Percentiles rank a stretch among this genome's conserved stretches.
These are phyloP conservation scores for Plebejus argus DNA, from an alignment of 2,888 invertebrate species.

Conservation along the genomic window DNA sequence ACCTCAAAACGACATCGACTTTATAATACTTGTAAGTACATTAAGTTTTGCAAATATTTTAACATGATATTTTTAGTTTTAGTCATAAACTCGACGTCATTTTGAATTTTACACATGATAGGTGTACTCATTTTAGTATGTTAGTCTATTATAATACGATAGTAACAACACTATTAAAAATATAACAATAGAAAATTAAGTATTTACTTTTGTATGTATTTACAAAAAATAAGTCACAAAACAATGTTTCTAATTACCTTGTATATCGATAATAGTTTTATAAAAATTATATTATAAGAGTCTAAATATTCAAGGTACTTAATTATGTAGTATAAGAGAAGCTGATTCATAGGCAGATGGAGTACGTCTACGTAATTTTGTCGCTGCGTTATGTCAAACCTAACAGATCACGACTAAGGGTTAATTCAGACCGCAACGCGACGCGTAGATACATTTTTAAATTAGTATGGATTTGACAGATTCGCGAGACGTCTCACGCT, in stretches of 20 bases:
- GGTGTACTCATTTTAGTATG: not conserved
- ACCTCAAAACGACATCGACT: not conserved
- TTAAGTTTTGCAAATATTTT: not conserved
- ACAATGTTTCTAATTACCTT: not conserved
- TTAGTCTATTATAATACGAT: not conserved
- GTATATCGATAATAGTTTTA: not conserved
- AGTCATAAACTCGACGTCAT: not conserved
- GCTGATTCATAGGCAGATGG: too few relatives aligned
- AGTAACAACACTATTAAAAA: not conserved
- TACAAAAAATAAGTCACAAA: not conserved
- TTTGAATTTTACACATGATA: not conserved
- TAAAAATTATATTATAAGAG: not conserved
- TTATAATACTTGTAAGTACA: not conserved
- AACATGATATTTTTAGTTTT: not conserved
- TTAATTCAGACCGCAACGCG: too few relatives aligned
- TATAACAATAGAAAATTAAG: not conserved
- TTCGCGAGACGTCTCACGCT: too few relatives aligned
- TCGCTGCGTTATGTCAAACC: too few relatives aligned
- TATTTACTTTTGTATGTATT: not conserved
- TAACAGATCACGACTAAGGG: too few relatives aligned
- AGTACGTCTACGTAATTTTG: too few relatives aligned
- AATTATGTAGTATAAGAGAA: not conserved
- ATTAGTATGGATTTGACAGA: too few relatives aligned
- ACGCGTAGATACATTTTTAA: too few relatives aligned
- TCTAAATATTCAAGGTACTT: not conserved